These are phyloP conservation scores for Pipistrellus pygmaeus DNA, from an alignment of 2,797 vertebrate species.

Conservation along the genomic window DNA sequence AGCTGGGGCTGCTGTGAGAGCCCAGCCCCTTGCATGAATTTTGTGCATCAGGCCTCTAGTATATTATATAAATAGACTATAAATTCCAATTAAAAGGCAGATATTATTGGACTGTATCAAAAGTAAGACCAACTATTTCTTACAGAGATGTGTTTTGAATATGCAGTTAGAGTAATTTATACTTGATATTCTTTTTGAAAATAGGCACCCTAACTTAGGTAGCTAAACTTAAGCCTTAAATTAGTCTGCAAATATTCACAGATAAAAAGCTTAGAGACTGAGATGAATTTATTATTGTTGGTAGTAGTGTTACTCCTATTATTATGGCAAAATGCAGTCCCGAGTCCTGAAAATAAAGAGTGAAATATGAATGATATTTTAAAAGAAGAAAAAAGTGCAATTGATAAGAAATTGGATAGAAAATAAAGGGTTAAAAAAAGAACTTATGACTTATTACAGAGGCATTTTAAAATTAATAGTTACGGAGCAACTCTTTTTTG, in stretches of 20 bases:
- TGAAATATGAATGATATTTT: background rate
- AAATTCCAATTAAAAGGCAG: background rate
- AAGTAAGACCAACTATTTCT: background rate
- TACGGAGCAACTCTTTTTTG: background rate
- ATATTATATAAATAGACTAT: background rate
- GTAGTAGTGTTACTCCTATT: background rate
- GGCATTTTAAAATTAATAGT: background rate
- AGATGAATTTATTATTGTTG: background rate
- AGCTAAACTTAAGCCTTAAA: background rate
- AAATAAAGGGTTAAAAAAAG: background rate
- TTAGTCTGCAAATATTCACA: slow-evolving; percentile 2
- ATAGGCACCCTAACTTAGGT: background rate
- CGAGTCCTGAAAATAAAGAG: background rate
- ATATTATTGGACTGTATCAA: background rate
- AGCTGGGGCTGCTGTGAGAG: no score
- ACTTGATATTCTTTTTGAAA: background rate
- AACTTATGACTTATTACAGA: background rate
- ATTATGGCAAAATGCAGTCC: background rate
- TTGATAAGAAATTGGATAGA: background rate
- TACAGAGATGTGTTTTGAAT: background rate
- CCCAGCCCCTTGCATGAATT: no score
- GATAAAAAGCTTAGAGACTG: background rate
- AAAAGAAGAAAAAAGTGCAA: background rate
- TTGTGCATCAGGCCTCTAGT: no score
- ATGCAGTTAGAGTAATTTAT: background rate